These are phyloP conservation scores for Sphecodes monilicornis DNA, from an alignment of 2,888 invertebrate species.

Conservation along the genomic window DNA sequence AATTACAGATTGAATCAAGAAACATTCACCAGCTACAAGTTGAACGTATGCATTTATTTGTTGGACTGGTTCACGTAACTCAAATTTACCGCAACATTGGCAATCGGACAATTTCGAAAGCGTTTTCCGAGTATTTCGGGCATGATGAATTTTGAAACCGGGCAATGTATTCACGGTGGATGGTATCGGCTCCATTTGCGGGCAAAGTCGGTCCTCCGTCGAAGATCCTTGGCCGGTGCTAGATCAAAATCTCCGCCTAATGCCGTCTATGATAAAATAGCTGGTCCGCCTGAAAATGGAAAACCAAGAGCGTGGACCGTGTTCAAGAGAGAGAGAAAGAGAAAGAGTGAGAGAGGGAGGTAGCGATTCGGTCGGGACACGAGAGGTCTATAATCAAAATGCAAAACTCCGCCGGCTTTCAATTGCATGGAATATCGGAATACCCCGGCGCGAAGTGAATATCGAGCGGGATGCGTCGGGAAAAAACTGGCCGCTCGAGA, in stretches of 20 bases:
- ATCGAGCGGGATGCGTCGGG: conserved; percentile 36
- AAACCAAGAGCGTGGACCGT: conserved; percentile 26
- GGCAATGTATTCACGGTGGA: not conserved
- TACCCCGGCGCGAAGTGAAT: conserved; percentile 53
- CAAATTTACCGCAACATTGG: conserved; percentile 18
- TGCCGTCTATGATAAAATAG: conserved; percentile 49
- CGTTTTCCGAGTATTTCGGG: not conserved
- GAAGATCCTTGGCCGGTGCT: conserved; percentile 30
- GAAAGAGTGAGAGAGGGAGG: not conserved
- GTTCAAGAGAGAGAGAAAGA: not conserved
- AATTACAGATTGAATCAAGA: not conserved
- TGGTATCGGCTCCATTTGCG: conserved; percentile 17
- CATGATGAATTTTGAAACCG: conserved; percentile 15
- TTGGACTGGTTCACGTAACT: conserved; percentile 36
- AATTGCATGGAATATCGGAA: conserved; percentile 63
- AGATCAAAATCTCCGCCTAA: conserved; percentile 51
- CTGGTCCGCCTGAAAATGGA: conserved; percentile 35
- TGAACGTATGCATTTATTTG: conserved; percentile 40
- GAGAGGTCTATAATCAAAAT: conserved; percentile 53
- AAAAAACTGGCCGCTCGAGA: conserved; percentile 28
- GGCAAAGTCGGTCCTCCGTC: not conserved
- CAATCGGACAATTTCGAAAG: not conserved
- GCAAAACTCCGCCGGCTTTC: conserved; percentile 57
- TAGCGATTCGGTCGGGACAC: not conserved
- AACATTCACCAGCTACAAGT: not conserved